Evolutionary conservation across 2,797 vertebrate genomes (phyloP).

Genomic region (Cheirogaleus major): DNA sequence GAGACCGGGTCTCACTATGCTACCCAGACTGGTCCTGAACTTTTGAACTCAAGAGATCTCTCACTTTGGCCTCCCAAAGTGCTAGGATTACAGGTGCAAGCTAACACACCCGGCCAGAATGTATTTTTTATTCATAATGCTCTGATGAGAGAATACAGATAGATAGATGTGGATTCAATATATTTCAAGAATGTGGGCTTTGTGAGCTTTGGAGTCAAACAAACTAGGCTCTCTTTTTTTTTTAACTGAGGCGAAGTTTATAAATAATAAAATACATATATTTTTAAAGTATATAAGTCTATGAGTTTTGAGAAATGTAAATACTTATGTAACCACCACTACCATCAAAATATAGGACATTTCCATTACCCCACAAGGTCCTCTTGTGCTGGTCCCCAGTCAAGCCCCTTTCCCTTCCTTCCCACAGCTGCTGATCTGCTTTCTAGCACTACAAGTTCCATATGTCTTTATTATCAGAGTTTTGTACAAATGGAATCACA

Average conservation of each 20-base stretch:
- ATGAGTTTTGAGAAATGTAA: not conserved
- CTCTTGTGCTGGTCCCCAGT: not conserved
- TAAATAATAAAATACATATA: not conserved
- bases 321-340: not conserved
- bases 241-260: not conserved
- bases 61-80: no score
- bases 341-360: not conserved
- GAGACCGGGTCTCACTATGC: no score
- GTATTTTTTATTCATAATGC: not conserved
- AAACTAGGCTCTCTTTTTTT: not conserved
- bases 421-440: not conserved
- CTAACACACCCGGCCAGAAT: no score
- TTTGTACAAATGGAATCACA: not conserved
- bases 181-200: not conserved
- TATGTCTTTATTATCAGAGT: not conserved
- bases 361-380: not conserved
- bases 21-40: no score
- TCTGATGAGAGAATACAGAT: not conserved
- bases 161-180: not conserved
- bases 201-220: not conserved
- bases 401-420: not conserved
- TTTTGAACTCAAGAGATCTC: no score
- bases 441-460: not conserved
- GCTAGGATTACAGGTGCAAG: no score
- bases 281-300: not conserved